Evolutionary conservation across 2,888 invertebrate species (phyloP).

Genomic region (Drosophila rubida): DNA sequence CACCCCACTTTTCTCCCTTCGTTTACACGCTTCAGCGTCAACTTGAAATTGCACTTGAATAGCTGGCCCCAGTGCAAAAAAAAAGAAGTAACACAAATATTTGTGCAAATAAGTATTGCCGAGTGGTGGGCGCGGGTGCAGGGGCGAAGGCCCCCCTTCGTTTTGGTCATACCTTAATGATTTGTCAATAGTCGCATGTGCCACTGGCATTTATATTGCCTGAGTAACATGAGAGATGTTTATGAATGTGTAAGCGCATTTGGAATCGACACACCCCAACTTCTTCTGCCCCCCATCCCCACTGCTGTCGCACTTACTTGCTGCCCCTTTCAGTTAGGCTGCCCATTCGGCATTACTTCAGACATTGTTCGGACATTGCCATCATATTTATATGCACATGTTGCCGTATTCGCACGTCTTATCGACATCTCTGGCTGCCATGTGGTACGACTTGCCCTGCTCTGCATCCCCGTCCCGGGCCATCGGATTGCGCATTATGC

Average conservation of each 20-base stretch:
- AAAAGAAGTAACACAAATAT: constrained; percentile 60
- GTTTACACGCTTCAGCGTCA: constrained; percentile 34
- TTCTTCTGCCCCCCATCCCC: not conserved
- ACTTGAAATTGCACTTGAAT: constrained; percentile 43
- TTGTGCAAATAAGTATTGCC: constrained; percentile 47
- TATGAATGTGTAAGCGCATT: constrained; percentile 61
- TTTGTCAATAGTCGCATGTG: constrained; percentile 66
- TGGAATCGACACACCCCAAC: constrained; percentile 3
- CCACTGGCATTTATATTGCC: constrained; percentile 50
- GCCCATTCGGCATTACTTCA: not conserved
- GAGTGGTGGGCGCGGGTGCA: not conserved
- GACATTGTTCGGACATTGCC: constrained; percentile 43
- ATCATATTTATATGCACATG: constrained; percentile 39
- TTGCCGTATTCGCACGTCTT: constrained; percentile 47
- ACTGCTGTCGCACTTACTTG: not conserved
- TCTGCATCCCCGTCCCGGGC: not conserved
- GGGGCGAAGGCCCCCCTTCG: not conserved
- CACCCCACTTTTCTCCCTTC: constrained; percentile 26
- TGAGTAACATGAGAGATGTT: constrained; percentile 41
- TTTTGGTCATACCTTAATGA: constrained; percentile 54
- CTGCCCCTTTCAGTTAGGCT: not conserved
- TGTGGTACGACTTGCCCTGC: constrained; percentile 34
- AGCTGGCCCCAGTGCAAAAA: constrained; percentile 30
- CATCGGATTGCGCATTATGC: constrained; percentile 26
- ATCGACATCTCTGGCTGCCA: constrained; percentile 52